Conservation (phyloP, 2,888 invertebrate genomes). For the Tiliacea citrago region DNA sequence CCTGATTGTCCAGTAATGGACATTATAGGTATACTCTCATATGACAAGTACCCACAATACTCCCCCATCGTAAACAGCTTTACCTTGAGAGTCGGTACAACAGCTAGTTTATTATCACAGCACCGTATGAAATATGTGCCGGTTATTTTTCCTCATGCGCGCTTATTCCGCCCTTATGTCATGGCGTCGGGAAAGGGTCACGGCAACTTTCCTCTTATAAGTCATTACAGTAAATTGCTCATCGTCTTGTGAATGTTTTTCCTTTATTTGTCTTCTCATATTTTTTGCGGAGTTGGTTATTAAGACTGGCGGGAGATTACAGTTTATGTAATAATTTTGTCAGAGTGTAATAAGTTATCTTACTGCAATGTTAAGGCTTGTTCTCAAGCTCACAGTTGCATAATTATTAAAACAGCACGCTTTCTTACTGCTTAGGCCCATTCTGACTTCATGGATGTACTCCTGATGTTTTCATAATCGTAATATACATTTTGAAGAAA, state of each 20-base stretch:
- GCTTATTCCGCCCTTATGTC: constrained; percentile 48
- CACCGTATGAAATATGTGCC: constrained; percentile 56
- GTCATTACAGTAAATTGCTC: constrained; percentile 65
- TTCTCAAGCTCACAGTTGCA: no score
- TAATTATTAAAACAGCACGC: not conserved
- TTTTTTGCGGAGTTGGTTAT: constrained; percentile 54
- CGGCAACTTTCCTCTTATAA: constrained; percentile 54
- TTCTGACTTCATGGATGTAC: not conserved
- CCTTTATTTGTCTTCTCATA: constrained; percentile 55
- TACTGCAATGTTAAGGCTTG: not conserved
- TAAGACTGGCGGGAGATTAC: constrained; percentile 43
- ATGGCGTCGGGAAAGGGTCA: constrained; percentile 52
- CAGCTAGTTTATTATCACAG: constrained; percentile 56
- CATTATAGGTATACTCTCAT: not conserved
- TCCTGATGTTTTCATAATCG: not conserved
- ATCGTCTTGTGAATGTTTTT: constrained; percentile 58
- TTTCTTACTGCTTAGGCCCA: not conserved
- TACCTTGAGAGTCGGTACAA: constrained; percentile 34
- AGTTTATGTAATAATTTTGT: constrained; percentile 40
- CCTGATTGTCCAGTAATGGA: no score
- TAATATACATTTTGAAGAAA: not conserved
- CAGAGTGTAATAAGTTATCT: constrained; percentile 13
- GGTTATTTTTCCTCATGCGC: constrained; percentile 60
- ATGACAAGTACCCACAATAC: not conserved
- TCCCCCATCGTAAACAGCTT: constrained; percentile 17